These are phyloP conservation scores for Rhizoglyphus robini DNA, from an alignment of 1,140 invertebrate species.

Conservation along the genomic window DNA sequence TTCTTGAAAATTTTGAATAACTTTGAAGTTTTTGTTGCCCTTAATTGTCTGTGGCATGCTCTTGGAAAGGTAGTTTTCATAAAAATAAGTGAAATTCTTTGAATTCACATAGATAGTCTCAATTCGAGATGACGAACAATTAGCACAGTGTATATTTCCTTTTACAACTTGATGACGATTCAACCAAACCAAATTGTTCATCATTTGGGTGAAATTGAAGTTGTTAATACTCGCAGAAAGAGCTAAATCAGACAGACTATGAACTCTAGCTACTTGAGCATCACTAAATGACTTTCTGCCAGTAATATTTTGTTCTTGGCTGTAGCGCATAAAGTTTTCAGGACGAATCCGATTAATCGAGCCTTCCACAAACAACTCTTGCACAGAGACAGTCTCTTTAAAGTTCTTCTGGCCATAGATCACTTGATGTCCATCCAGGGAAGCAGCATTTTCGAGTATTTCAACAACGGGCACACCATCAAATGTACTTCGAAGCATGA, in stretches of 20 bases:
- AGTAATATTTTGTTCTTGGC: neutral
- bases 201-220: neutral
- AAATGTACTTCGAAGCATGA: neutral
- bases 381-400: neutral
- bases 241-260: neutral
- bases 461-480: neutral
- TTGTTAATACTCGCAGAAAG: neutral
- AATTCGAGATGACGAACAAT: neutral
- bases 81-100: neutral
- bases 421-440: neutral
- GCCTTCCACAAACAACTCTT: neutral
- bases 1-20: neutral
- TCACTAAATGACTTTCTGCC: neutral
- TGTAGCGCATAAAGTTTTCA: neutral
- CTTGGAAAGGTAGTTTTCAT: neutral
- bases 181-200: neutral
- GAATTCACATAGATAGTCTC: neutral
- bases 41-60: neutral
- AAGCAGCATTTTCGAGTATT: neutral
- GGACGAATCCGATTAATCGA: neutral
- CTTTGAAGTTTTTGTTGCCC: neutral
- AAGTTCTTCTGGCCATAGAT: neutral
- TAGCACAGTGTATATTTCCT: neutral
- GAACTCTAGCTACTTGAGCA: neutral
- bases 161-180: neutral